Conservation (phyloP, 2,888 invertebrate species). For the Thumatha senex region DNA sequence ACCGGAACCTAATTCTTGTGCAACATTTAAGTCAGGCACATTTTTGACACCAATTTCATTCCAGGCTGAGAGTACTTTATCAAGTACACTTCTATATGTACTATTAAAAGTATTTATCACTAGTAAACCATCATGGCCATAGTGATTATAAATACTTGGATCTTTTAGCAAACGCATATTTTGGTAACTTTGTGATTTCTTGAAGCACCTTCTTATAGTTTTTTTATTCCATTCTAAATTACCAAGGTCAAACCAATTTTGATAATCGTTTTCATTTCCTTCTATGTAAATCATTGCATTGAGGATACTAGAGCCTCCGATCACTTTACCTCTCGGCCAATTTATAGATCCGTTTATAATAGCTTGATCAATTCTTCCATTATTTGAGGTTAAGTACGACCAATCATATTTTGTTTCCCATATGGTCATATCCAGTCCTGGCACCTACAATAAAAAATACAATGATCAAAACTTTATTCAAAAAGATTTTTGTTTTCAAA, state of each 20-base stretch:
- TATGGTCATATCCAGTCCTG: constrained; percentile 21
- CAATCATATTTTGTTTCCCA: constrained; percentile 85
- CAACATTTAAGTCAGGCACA: constrained; percentile 65
- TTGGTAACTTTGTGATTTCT: constrained; percentile 74
- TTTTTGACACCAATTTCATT: constrained; percentile 66
- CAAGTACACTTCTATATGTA: constrained; percentile 53
- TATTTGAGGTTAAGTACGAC: constrained; percentile 91
- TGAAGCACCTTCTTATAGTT: constrained; percentile 74
- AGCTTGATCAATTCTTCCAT: constrained; percentile 88
- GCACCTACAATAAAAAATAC: background rate
- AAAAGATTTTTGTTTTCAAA: no score
- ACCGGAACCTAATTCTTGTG: constrained; percentile 71
- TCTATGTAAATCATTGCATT: constrained; percentile 83
- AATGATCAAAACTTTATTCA: no score
- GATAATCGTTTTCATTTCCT: constrained; percentile 76
- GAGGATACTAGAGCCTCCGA: constrained; percentile 79
- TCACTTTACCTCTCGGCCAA: constrained; percentile 85
- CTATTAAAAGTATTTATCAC: constrained; percentile 69
- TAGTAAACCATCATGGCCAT: constrained; percentile 74
- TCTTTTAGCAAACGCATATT: constrained; percentile 38
- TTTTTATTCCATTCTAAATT: constrained; percentile 70
- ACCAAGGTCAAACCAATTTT: constrained; percentile 78
- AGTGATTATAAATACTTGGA: constrained; percentile 40
- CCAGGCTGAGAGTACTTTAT: constrained; percentile 58
- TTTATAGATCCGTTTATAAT: constrained; percentile 50